phyloP scores from a whole-genome alignment of 1,140 invertebrate species.

The Ptiloglossa arizonensis region DNA sequence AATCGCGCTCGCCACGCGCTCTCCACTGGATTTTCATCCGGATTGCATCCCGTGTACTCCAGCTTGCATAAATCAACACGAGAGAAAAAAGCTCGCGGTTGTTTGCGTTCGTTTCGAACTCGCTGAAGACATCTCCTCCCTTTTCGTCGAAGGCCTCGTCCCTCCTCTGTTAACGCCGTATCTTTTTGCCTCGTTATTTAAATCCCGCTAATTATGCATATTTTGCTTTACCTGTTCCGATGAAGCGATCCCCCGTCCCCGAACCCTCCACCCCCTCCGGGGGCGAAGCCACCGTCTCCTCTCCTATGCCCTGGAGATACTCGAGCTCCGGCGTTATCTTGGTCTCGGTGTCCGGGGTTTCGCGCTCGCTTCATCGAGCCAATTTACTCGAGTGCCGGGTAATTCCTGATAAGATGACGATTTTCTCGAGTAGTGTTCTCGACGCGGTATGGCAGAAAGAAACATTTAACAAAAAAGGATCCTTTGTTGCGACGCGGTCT shows the following conservation, averaged over 20 bases:
- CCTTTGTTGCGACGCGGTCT: constrained; percentile 18
- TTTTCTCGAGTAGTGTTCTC: constrained; percentile 49
- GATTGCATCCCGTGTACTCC: not conserved
- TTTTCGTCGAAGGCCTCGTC: not conserved
- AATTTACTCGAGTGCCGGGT: constrained; percentile 64
- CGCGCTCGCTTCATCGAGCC: constrained; percentile 50
- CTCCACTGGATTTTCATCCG: not conserved
- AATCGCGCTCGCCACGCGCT: not conserved
- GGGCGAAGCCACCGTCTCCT: not conserved
- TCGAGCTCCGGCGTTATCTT: constrained; percentile 10
- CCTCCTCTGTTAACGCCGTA: not conserved
- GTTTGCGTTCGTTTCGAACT: constrained; percentile 25
- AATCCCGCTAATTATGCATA: constrained; percentile 62
- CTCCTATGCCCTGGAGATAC: not conserved
- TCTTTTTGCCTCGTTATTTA: constrained; percentile 56
- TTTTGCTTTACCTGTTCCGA: constrained; percentile 53
- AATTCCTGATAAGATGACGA: constrained; percentile 65
- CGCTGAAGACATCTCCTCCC: constrained; percentile 38
- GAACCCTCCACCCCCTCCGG: too few relatives aligned
- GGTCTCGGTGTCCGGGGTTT: constrained; percentile 8
- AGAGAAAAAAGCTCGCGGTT: constrained; percentile 17
- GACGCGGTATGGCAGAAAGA: constrained; percentile 1
- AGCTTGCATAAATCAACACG: constrained; percentile 44
- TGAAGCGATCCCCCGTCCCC: constrained; percentile 53
- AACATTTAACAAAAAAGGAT: constrained; percentile 21